These are phyloP conservation scores for Cerceris rybyensis DNA, from an alignment of 2,888 invertebrate genomes.

Conservation along the genomic window DNA sequence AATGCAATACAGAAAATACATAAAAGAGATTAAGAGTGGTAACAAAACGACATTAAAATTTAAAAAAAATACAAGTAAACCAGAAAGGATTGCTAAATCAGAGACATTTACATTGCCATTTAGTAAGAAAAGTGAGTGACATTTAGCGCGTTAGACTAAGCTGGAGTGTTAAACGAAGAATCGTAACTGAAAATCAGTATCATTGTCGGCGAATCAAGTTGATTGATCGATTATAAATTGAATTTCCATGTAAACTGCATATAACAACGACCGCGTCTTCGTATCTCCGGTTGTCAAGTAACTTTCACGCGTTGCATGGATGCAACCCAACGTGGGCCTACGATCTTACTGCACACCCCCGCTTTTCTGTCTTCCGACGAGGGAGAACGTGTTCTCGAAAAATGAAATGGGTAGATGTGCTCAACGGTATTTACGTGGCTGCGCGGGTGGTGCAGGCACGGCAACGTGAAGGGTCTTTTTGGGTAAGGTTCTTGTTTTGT, in stretches of 20 bases:
- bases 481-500: neutral
- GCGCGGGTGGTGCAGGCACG: slow-evolving; percentile 34
- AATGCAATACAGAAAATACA: too few species aligned
- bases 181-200: neutral
- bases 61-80: neutral
- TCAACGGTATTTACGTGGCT: neutral
- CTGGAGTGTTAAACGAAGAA: neutral
- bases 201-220: slow-evolving; percentile 24
- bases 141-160: too few species aligned
- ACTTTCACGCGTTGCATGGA: slow-evolving; percentile 47
- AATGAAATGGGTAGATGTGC: neutral
- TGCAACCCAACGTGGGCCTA: slow-evolving; percentile 8
- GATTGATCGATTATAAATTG: slow-evolving; percentile 36
- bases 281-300: slow-evolving; percentile 31
- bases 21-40: too few species aligned
- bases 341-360: neutral
- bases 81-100: too few species aligned
- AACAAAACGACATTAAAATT: neutral
- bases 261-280: slow-evolving; percentile 29
- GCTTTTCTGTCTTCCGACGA: neutral
- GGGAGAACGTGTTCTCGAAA: slow-evolving; percentile 23
- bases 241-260: slow-evolving; percentile 42
- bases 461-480: too few species aligned
- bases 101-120: too few species aligned
- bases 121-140: too few species aligned